A percentile compares a stretch with the other conserved stretches of the same genome.
Conservation (phyloP, 2,888 invertebrate genomes). For the Monopis laevigella region DNA sequence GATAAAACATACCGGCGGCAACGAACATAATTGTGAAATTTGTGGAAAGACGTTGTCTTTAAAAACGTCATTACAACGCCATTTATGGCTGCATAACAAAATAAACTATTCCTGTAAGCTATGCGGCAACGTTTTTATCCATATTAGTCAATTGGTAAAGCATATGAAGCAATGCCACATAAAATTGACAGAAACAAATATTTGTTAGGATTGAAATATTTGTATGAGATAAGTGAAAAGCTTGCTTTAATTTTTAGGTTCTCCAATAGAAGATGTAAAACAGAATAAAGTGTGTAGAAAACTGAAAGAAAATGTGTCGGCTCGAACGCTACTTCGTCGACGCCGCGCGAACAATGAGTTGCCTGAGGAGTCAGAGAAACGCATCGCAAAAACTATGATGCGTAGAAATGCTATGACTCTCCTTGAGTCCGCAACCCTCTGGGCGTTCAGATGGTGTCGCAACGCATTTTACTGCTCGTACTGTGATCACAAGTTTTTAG, state of each 20-base stretch:
- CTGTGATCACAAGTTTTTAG: constrained; percentile 44
- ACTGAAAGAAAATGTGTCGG: constrained; percentile 52
- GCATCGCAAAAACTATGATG: constrained; percentile 56
- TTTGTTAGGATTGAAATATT: too few species aligned
- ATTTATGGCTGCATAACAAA: constrained; percentile 40
- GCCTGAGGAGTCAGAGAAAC: constrained; percentile 47
- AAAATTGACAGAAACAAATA: too few species aligned
- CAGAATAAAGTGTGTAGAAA: constrained; percentile 30
- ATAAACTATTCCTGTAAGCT: constrained; percentile 34
- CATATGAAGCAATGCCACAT: constrained; percentile 24
- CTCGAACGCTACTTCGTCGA: constrained; percentile 51
- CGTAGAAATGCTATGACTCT: constrained; percentile 45
- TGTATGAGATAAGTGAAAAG: too few species aligned
- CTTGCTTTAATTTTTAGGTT: constrained; percentile 61
- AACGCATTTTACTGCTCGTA: constrained; percentile 52
- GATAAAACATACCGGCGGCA: constrained; percentile 45
- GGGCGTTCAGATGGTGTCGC: constrained; percentile 55
- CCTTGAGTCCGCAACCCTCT: constrained; percentile 49
- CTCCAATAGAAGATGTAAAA: constrained; percentile 31
- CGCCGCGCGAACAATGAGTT: constrained; percentile 51
- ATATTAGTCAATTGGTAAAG: constrained; percentile 27
- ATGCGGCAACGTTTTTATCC: constrained; percentile 34
- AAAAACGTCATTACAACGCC: constrained; percentile 36
- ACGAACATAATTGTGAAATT: constrained; percentile 37
- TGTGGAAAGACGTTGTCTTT: constrained; percentile 46